Evolutionary conservation across 2,113 vertebrate genomes (phyloP), one percentile per base, ranked within the genome.

Genomic region (Corapipo altera): DNA sequence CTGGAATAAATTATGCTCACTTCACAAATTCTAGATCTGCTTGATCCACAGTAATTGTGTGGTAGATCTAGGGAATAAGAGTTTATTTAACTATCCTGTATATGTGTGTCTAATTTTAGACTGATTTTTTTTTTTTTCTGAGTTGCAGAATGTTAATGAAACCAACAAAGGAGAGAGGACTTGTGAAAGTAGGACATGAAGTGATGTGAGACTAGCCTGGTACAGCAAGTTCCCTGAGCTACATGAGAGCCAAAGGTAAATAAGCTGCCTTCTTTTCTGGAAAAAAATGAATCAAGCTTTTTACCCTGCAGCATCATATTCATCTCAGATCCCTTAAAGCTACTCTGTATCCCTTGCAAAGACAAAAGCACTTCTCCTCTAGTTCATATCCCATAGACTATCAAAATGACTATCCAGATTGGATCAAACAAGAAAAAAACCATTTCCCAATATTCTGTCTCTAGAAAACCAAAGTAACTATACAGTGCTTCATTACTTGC

Each of bases 1-100:
- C 92, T 94, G 78, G 69, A 95, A 90, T 91, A 94, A 96, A 79
- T 89, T 86, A 78, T 12, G 46, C 13, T 86, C 24, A 67, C 66
- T 70, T 94, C 80, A 91, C 58, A 70, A 87, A 85, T 51, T 97
- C 81, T 85, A 88, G 83, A 90, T 85, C 24, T 75, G 24, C 46
- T 82, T 78, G n/a, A 89, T 77, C 37, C 48, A 80, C 55, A 74
- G 23, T 14, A 57, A 55, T 49, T 89, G 12, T 73, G 35, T 20
- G 83, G 76, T 70, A 66, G 48, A 70, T 30, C 66, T 33, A 59
- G 15, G 15, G 35, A 90, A 61, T 33, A 58, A 46, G 48, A 77
- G 32, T 27, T 90, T 66, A n/a, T 88, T 92, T 86, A 46, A 65
- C 30, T 24, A 13, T 82, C 32, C 6, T 66, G 8, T 58, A 12